Percentiles rank a stretch among this genome's conserved stretches.
These are phyloP conservation scores for Muscidifurax raptorellus DNA, from an alignment of 1,140 invertebrate genomes.

Conservation along the genomic window DNA sequence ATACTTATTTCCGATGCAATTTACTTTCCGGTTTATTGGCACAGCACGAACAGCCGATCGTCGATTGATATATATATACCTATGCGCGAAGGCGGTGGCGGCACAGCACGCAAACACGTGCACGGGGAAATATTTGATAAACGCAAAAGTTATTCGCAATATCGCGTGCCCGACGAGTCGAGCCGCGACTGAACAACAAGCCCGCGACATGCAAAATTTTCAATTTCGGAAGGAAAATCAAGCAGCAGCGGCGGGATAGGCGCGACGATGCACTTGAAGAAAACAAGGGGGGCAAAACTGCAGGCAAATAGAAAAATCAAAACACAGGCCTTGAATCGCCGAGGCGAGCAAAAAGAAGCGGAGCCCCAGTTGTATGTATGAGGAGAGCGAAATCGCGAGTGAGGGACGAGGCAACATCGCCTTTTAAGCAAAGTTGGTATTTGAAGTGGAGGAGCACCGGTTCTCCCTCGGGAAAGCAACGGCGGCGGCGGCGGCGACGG, in stretches of 20 bases:
- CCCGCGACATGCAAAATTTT: not conserved
- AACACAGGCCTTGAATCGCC: conserved; percentile 20
- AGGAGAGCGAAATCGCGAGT: not conserved
- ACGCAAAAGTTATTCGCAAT: conserved; percentile 13
- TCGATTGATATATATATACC: not conserved
- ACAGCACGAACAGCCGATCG: not conserved
- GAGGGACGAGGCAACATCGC: conserved; percentile 4
- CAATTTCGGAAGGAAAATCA: conserved; percentile 10
- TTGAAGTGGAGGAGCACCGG: conserved; percentile 6
- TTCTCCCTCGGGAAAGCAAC: conserved; percentile 15
- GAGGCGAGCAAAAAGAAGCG: not conserved
- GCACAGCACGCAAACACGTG: not conserved
- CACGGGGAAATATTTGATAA: conserved; percentile 5
- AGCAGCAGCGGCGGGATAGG: not conserved
- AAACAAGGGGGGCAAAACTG: not conserved
- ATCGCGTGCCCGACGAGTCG: not conserved
- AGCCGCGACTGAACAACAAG: not conserved
- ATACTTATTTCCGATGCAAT: not conserved
- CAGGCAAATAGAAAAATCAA: conserved; percentile 25
- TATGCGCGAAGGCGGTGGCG: not conserved
- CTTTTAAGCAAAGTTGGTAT: conserved; percentile 46
- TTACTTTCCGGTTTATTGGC: not conserved
- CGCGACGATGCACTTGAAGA: not conserved
- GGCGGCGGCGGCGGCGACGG: not conserved
- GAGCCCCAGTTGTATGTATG: too few relatives aligned